Percentiles rank a stretch among this genome's conserved stretches.
Conservation (phyloP, 1,140 invertebrate species). For the Diachasma alloeum region DNA sequence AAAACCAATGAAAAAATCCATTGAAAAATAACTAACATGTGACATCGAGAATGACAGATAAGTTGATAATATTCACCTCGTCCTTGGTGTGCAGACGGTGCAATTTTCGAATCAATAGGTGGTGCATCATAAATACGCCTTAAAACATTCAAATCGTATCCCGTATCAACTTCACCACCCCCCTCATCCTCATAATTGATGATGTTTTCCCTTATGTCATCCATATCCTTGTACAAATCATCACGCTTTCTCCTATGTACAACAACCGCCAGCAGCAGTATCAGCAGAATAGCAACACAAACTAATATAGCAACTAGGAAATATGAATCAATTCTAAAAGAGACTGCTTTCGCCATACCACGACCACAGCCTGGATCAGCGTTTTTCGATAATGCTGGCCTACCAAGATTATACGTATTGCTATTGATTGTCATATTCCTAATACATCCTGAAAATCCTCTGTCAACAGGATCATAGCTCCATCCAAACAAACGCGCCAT, state of each 20-base stretch:
- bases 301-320: constrained; percentile 86
- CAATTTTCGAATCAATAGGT: constrained; percentile 62
- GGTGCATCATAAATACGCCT: constrained; percentile 73
- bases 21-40: not conserved
- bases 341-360: constrained; percentile 75
- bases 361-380: constrained; percentile 75
- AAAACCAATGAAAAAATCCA: not conserved
- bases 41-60: not conserved
- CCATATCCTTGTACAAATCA: constrained; percentile 90
- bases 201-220: constrained; percentile 96
- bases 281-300: constrained; percentile 79
- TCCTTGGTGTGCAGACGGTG: constrained; percentile 53
- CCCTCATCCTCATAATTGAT: constrained; percentile 98
- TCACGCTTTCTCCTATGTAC: constrained; percentile 85
- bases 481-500: constrained; percentile 71
- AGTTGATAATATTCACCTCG: constrained; percentile 44
- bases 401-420: constrained; percentile 79
- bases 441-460: constrained; percentile 85
- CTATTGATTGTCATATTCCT: constrained; percentile 84
- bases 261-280: constrained; percentile 86
- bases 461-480: constrained; percentile 71
- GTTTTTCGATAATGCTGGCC: constrained; percentile 74
- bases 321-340: constrained; percentile 83
- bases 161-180: constrained; percentile 93
- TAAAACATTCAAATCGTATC: constrained; percentile 92